These are phyloP conservation scores for Dorcus parallelipipedus DNA, from an alignment of 2,888 invertebrate genomes.

Conservation along the genomic window DNA sequence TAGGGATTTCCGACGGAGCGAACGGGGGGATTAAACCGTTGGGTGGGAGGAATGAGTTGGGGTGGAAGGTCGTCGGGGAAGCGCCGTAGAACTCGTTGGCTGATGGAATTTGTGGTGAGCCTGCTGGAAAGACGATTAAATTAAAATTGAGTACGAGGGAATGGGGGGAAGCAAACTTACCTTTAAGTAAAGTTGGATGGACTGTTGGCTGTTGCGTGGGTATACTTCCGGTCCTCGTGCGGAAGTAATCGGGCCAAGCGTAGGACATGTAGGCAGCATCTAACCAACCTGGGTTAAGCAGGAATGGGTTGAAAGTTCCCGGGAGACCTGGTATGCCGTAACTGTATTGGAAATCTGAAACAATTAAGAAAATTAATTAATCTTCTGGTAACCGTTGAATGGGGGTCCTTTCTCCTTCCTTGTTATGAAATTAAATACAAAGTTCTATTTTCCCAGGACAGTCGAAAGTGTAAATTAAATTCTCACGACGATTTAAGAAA, in stretches of 20 bases:
- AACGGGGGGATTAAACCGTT: conserved; percentile 52
- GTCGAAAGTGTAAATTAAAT: too few species aligned
- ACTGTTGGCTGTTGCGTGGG: conserved; percentile 31
- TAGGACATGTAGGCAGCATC: conserved; percentile 82
- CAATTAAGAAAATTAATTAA: conserved; percentile 10
- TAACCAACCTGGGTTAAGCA: conserved; percentile 80
- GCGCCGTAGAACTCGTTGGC: conserved; percentile 31
- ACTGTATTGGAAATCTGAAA: conserved; percentile 75
- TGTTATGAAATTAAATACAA: too few species aligned
- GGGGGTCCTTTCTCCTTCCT: too few species aligned
- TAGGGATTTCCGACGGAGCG: conserved; percentile 38
- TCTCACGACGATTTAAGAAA: too few species aligned
- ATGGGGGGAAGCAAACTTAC: neutral
- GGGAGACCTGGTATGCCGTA: conserved; percentile 61
- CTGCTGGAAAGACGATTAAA: conserved; percentile 45
- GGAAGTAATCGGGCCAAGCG: conserved; percentile 67
- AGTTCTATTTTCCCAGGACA: too few species aligned
- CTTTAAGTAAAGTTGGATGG: conserved; percentile 60
- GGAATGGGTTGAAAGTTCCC: conserved; percentile 72
- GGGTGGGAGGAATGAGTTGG: conserved; percentile 25
- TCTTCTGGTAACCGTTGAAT: too few species aligned
- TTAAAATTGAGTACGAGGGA: too few species aligned
- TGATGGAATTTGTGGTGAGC: conserved; percentile 43
- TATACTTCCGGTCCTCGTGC: conserved; percentile 48
- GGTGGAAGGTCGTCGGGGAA: conserved; percentile 25